A percentile compares a stretch with the other conserved stretches of the same genome.
Conservation (phyloP, 2,888 invertebrate genomes). For the Hesperia comma region DNA sequence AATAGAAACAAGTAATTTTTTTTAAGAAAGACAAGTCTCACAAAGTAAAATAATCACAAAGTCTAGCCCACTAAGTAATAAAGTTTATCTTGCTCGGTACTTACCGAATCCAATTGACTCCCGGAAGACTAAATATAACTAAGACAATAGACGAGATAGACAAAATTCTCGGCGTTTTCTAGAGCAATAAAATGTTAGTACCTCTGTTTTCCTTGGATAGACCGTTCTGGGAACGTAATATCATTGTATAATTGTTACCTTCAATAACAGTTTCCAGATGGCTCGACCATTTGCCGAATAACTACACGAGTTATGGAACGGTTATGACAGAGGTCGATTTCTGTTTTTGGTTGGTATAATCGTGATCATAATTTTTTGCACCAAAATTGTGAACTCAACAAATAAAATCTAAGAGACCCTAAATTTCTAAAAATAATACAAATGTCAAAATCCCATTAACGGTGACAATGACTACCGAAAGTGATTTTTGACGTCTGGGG, state of each 20-base stretch:
- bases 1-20: too few species aligned
- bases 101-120: constrained; percentile 22
- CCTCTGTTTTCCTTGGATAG: constrained; percentile 28
- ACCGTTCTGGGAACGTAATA: constrained; percentile 23
- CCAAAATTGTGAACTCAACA: background rate
- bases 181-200: constrained; percentile 31
- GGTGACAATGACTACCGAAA: too few species aligned
- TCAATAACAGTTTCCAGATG: constrained; percentile 34
- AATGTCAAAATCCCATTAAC: too few species aligned
- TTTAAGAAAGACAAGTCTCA: background rate
- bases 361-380: constrained; percentile 1
- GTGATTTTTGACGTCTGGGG: too few species aligned
- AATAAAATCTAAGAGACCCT: too few species aligned
- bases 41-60: background rate
- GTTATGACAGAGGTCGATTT: constrained; percentile 7
- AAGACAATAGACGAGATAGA: constrained; percentile 9
- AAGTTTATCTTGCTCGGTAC: background rate
- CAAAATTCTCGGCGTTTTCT: constrained; percentile 23
- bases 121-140: constrained; percentile 18
- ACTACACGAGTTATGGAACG: constrained; percentile 16
- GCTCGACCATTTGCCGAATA: constrained; percentile 26
- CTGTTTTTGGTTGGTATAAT: background rate
- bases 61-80: background rate
- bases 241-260: constrained; percentile 35
- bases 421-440: too few species aligned